These are phyloP conservation scores for Diorhabda sublineata DNA, from an alignment of 1,140 invertebrate genomes.

Conservation along the genomic window DNA sequence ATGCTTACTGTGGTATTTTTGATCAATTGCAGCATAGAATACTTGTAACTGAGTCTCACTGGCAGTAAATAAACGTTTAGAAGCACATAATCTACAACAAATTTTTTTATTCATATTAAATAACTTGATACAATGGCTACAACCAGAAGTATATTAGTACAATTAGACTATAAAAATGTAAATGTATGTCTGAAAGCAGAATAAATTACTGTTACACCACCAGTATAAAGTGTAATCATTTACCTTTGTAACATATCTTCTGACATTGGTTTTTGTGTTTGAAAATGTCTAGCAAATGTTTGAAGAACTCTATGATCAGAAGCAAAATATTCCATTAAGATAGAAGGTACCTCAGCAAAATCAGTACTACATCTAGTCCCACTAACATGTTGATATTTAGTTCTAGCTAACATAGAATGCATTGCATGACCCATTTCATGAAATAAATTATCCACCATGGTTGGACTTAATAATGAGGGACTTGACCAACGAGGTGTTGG, in stretches of 20 bases:
- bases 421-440: conserved; percentile 99
- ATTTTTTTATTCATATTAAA: conserved; percentile 56
- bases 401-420: conserved; percentile 96
- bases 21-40: conserved; percentile 86
- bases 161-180: background rate
- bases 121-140: background rate
- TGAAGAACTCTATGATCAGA: conserved; percentile 79
- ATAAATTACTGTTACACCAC: background rate
- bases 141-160: background rate
- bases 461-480: conserved; percentile 77
- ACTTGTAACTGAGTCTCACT: conserved; percentile 89
- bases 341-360: conserved; percentile 96
- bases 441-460: conserved; percentile 92
- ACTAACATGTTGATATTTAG: conserved; percentile 94
- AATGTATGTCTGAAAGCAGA: background rate
- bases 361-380: conserved; percentile 96
- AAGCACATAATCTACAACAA: conserved; percentile 58
- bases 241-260: conserved; percentile 47
- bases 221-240: background rate
- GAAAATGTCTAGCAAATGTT: conserved; percentile 86
- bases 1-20: conserved; percentile 75
- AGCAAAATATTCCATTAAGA: conserved; percentile 98
- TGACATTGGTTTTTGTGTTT: conserved; percentile 81
- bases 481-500: conserved; percentile 66
- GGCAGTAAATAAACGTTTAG: conserved; percentile 81